Conservation (phyloP, 2,797 vertebrate genomes). For the Morus bassanus region DNA sequence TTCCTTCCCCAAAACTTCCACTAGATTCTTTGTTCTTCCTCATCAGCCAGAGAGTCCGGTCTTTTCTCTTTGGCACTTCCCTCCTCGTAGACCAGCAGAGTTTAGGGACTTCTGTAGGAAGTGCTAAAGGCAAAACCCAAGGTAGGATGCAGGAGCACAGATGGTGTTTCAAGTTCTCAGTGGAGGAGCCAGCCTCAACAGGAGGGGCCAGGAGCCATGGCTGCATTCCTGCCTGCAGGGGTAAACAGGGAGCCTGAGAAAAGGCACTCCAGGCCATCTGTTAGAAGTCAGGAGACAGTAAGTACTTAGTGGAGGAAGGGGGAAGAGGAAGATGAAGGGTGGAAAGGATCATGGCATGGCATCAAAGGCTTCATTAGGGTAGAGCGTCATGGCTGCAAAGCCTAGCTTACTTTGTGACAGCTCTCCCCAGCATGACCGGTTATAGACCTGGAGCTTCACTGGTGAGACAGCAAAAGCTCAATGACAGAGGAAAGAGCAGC, state of each 20-base stretch:
- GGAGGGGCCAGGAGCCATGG: background rate
- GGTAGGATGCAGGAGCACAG: background rate
- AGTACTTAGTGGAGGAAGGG: background rate
- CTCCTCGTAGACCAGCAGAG: background rate
- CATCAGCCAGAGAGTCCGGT: background rate
- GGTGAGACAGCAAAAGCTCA: background rate
- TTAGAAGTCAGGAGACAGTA: background rate
- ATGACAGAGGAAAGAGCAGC: background rate
- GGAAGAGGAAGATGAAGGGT: background rate
- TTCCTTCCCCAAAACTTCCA: background rate
- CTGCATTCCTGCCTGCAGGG: background rate
- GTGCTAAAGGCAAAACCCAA: background rate
- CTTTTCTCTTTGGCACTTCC: background rate
- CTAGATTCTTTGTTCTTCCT: background rate
- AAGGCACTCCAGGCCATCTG: background rate
- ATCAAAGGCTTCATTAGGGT: background rate
- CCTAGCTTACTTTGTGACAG: background rate
- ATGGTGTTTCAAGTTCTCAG: background rate
- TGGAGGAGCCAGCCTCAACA: background rate
- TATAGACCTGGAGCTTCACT: background rate
- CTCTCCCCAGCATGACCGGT: background rate
- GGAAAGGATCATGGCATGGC: background rate
- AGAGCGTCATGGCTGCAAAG: background rate
- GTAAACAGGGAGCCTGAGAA: background rate
- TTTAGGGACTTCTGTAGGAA: background rate